Evolutionary conservation across 2,113 vertebrate genomes (phyloP).

Genomic region (Nyctereutes procyonoides): DNA sequence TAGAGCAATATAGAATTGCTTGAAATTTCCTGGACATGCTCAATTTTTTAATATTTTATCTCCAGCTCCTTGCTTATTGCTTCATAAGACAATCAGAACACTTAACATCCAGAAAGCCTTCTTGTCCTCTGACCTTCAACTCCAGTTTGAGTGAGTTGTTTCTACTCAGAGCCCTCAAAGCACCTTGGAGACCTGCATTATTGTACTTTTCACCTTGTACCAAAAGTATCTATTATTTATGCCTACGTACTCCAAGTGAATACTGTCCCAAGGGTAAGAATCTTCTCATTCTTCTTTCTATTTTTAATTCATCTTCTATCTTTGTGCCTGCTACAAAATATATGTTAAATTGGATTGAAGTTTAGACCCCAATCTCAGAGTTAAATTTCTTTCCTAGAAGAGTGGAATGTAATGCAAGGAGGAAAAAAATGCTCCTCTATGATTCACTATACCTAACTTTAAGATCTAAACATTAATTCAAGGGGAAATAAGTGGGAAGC

Average conservation of each 20-base stretch:
- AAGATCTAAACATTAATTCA: neutral
- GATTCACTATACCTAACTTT: neutral
- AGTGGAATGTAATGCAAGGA: neutral
- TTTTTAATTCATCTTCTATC: neutral
- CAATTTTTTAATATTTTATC: neutral
- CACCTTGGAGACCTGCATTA: neutral
- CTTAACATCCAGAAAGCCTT: neutral
- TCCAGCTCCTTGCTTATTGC: neutral
- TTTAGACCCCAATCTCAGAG: neutral
- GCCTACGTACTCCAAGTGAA: neutral
- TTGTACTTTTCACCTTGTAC: neutral
- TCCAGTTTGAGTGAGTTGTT: neutral
- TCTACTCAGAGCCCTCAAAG: neutral
- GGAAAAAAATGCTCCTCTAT: neutral
- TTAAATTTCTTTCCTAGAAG: neutral
- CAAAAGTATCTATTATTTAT: neutral
- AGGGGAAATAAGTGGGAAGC: neutral
- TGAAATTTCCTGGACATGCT: neutral
- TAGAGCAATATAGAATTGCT: neutral
- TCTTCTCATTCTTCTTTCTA: neutral
- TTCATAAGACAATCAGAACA: neutral
- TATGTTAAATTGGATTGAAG: neutral
- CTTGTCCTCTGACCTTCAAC: neutral
- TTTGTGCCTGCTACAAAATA: neutral
- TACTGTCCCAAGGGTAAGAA: neutral